Percentiles rank a stretch among this genome's conserved stretches.
These are phyloP conservation scores for Pseudococcus jackbeardsleyi DNA, from an alignment of 2,888 invertebrate species.

Conservation along the genomic window DNA sequence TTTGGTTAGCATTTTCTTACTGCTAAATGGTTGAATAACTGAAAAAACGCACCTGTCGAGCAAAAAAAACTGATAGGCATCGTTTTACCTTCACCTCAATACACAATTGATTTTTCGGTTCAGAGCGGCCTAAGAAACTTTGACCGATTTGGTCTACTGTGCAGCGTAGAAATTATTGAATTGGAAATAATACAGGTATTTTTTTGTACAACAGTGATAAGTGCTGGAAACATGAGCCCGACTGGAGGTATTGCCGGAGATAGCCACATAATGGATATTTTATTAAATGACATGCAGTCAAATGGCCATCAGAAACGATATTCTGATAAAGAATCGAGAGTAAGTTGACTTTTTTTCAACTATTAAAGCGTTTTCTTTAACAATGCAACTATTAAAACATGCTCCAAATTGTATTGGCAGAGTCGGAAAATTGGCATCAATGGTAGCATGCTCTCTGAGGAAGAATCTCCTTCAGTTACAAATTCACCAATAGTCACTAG, in stretches of 20 bases:
- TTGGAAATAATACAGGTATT: neutral
- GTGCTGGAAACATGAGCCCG: slow-evolving; percentile 60
- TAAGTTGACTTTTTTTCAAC: neutral
- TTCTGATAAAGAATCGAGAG: slow-evolving; percentile 53
- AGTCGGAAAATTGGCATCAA: slow-evolving; percentile 71
- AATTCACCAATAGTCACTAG: slow-evolving; percentile 79
- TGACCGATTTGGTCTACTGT: too few relatives aligned
- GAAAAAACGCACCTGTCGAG: too few relatives aligned
- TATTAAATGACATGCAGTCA: slow-evolving; percentile 78
- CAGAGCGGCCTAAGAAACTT: too few relatives aligned
- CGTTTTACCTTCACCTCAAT: too few relatives aligned
- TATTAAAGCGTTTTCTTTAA: too few relatives aligned
- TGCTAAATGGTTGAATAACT: too few relatives aligned
- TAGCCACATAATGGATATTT: slow-evolving; percentile 73
- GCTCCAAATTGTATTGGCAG: slow-evolving; percentile 66
- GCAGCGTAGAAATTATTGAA: too few relatives aligned
- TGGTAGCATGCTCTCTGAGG: slow-evolving; percentile 74
- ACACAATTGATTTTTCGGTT: too few relatives aligned
- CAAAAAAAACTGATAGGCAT: too few relatives aligned
- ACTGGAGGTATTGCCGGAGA: slow-evolving; percentile 54
- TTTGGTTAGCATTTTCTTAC: too few relatives aligned
- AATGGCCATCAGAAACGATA: slow-evolving; percentile 48
- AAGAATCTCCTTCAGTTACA: slow-evolving; percentile 75
- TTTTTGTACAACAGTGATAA: slow-evolving; percentile 42
- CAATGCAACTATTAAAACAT: too few relatives aligned